These are phyloP conservation scores for Zapus hudsonius DNA, from an alignment of 2,113 vertebrate species.

Conservation along the genomic window DNA sequence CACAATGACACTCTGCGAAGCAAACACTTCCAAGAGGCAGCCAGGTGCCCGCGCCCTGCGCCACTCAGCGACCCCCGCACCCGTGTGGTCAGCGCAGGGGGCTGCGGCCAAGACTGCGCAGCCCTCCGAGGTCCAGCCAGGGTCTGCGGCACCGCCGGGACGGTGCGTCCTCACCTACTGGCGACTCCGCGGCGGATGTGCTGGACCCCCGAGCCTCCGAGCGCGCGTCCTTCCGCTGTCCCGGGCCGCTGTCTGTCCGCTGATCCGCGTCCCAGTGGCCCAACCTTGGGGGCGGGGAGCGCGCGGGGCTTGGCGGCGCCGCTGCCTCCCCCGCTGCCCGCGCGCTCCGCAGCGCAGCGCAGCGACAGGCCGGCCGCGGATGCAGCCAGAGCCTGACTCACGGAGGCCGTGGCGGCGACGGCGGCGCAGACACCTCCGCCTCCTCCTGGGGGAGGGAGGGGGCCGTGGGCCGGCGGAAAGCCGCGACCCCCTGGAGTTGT, in stretches of 20 bases:
- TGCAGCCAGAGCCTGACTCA: constrained; percentile 74
- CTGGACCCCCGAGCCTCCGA: background rate
- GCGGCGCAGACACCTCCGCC: constrained; percentile 50
- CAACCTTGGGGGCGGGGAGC: constrained; percentile 52
- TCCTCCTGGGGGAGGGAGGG: constrained; percentile 49
- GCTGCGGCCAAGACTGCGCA: background rate
- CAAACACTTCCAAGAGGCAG: background rate
- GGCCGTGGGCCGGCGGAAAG: background rate
- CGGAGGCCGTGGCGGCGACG: constrained; percentile 4
- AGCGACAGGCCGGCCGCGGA: constrained; percentile 56
- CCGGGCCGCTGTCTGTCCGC: constrained; percentile 22
- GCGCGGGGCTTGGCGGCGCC: constrained; percentile 30
- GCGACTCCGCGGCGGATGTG: background rate
- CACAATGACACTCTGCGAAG: background rate
- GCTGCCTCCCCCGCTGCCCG: constrained; percentile 32
- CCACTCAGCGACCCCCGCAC: background rate
- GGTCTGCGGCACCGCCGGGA: background rate
- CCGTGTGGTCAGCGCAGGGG: background rate
- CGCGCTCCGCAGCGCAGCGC: constrained; percentile 50
- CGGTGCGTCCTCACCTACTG: constrained; percentile 59
- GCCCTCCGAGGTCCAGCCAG: background rate
- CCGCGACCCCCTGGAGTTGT: background rate
- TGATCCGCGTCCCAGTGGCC: constrained; percentile 28
- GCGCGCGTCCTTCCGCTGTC: constrained; percentile 55
- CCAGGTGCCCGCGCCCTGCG: background rate